phyloP scores from a whole-genome alignment of 2,888 invertebrate genomes.

The Nasonovia ribisnigri region DNA sequence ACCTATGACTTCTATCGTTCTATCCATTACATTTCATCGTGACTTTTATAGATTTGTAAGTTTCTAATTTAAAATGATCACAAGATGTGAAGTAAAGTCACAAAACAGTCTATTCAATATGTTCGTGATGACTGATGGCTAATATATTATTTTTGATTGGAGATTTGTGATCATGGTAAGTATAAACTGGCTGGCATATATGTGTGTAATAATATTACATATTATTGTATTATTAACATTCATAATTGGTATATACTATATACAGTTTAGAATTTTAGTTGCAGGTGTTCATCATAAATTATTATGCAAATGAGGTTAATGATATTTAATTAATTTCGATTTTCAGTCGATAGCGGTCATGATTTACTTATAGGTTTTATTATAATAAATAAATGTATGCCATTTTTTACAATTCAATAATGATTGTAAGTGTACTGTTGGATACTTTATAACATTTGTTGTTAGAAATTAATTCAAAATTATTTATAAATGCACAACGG shows the following conservation, averaged over 20 bases:
- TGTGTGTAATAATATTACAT: too few species aligned
- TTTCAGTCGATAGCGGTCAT: neutral
- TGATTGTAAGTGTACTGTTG: neutral
- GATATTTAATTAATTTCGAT: neutral
- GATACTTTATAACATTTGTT: neutral
- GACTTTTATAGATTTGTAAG: neutral
- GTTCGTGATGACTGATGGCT: too few species aligned
- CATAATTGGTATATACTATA: neutral
- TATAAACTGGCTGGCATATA: too few species aligned
- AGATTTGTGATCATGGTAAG: too few species aligned
- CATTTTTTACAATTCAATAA: neutral
- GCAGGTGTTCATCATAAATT: neutral
- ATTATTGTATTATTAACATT: too few species aligned
- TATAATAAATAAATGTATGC: neutral
- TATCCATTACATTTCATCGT: neutral
- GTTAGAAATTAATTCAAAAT: neutral
- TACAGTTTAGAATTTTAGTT: neutral
- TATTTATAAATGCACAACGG: constrained; percentile 57
- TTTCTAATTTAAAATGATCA: neutral
- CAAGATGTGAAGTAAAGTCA: neutral
- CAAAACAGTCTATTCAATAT: neutral
- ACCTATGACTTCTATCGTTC: neutral
- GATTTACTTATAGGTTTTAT: neutral
- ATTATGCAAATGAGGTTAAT: neutral
- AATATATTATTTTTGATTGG: too few species aligned